Evolutionary conservation across 2,797 vertebrate genomes (phyloP), one percentile per base, ranked within the genome.

Genomic region (Prionace glauca): DNA sequence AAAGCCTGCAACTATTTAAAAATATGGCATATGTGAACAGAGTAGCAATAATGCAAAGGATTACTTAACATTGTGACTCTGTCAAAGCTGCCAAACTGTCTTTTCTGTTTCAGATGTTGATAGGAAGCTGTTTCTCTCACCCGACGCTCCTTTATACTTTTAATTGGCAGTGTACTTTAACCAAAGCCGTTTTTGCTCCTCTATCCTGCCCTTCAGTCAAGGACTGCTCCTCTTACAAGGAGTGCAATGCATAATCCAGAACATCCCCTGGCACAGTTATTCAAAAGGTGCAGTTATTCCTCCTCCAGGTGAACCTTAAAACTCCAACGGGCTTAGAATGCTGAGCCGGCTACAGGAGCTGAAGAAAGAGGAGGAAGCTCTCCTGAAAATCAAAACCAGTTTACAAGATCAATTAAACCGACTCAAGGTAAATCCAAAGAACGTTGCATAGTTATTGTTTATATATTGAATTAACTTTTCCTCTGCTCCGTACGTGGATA

Each of bases 291-390:
- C 86, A 36, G 7, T 65, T 18, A 72, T 26, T 69, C 72, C 62
- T 79, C 11, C 41, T 72, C 7, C 36, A 45, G n/a, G 62, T 62
- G n/a, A 91, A 45, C 36, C 3, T 45, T 72, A 56, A 56, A 56
- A 11, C n/a, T 20, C 60, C 60, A 1, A 74, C 16, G 24, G 50
- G 26, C 24, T 91, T 16, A 98, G 96, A 96, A 98, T 98, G 98
- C 97, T 98, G 97, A 98, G 98, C 96, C 98, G 98, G 96, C 97
- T 98, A 96, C 98, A 98, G 97, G 98, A 98, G 97, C 96, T 98
- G 96, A 98, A 98, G 96, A 98, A 98, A 97, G 98, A 98, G 97
- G 98, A 98, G 97, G 98, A 98, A 97, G 98, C 98, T 95, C 98
- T 98, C 96, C 97, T 98, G 36, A 98, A 98, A 97, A 98, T 98